phyloP scores from a whole-genome alignment of 2,113 vertebrate genomes.

The Eolophus roseicapilla region DNA sequence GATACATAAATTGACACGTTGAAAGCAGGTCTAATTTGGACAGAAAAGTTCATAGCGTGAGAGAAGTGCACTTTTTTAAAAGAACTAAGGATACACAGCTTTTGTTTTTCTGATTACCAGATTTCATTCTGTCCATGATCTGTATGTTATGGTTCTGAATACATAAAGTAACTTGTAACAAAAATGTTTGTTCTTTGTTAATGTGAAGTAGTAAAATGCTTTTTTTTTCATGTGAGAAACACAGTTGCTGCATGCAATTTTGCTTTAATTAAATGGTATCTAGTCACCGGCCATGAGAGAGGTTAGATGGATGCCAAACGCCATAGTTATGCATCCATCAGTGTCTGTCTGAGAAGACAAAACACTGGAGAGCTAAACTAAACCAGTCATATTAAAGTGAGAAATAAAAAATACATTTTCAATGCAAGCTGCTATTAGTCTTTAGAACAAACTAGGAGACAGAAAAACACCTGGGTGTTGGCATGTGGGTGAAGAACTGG shows the following conservation, averaged over 20 bases:
- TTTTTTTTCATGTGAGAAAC: background rate
- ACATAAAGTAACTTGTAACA: background rate
- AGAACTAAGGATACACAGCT: background rate
- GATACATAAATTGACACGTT: background rate
- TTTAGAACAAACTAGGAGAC: background rate
- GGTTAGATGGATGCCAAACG: background rate
- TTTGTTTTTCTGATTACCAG: background rate
- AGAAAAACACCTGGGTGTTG: background rate
- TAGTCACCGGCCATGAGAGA: background rate
- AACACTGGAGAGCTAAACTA: background rate
- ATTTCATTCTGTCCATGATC: background rate
- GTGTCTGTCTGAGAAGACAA: background rate
- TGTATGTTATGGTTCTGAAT: background rate
- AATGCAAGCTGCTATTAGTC: background rate
- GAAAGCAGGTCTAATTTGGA: background rate
- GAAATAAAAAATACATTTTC: background rate
- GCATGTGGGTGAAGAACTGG: accelerated
- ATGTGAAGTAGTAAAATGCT: background rate
- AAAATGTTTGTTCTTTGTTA: background rate
- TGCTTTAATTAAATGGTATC: background rate
- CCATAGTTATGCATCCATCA: background rate
- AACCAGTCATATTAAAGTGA: background rate
- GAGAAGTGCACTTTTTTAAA: background rate
- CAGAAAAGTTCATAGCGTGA: background rate
- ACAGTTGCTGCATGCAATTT: background rate